These are phyloP conservation scores for Sebastes elongatus DNA, from an alignment of 2,797 vertebrate genomes.

Conservation along the genomic window DNA sequence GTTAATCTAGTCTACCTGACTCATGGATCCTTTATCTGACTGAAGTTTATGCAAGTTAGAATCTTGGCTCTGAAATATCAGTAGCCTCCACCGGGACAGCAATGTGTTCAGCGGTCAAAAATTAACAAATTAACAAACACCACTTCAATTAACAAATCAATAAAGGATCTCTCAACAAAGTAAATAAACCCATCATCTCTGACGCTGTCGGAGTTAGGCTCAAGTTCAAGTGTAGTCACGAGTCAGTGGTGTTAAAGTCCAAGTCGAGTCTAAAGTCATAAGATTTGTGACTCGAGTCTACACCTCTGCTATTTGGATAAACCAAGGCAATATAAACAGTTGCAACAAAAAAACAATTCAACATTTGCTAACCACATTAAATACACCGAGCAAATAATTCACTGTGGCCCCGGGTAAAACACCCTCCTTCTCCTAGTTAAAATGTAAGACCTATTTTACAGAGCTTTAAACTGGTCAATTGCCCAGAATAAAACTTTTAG, in stretches of 20 bases:
- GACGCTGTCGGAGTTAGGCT: too few species aligned
- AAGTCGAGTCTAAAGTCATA: too few species aligned
- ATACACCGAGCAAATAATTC: not conserved
- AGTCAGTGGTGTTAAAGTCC: too few species aligned
- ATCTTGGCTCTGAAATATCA: not conserved
- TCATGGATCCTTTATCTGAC: not conserved
- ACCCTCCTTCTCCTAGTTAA: not conserved
- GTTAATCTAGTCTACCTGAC: not conserved
- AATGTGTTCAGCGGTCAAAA: not conserved
- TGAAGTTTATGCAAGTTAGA: not conserved
- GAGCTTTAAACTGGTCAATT: not conserved
- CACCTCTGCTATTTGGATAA: not conserved
- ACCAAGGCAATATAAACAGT: not conserved
- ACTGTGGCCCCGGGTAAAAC: not conserved
- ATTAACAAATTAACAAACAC: not conserved
- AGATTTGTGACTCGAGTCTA: too few species aligned
- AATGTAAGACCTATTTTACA: not conserved
- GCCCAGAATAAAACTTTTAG: not conserved
- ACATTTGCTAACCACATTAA: not conserved
- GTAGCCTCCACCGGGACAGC: not conserved
- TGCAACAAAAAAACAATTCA: not conserved
- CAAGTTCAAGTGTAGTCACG: too few species aligned
- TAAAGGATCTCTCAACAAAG: too few species aligned
- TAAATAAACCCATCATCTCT: too few species aligned
- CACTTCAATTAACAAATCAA: too few species aligned